Evolutionary conservation across 1,140 invertebrate genomes (phyloP).

Genomic region (Proctacanthus coquilletti): DNA sequence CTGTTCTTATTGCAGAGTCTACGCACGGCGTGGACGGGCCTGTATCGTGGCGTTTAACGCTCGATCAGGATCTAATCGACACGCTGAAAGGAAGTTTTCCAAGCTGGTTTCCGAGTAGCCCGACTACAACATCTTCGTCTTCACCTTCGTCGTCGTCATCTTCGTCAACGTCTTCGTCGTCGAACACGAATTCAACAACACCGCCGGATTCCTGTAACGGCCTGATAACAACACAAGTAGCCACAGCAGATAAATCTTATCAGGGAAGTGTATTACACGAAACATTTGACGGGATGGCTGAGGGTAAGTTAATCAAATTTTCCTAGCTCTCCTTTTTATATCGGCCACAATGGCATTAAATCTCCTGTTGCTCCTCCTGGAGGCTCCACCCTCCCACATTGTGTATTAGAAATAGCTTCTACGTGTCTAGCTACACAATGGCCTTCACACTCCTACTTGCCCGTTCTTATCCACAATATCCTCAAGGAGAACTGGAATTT

Average conservation of each 20-base stretch:
- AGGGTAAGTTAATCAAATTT: constrained; percentile 30
- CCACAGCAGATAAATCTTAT: constrained; percentile 21
- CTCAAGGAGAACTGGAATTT: no score
- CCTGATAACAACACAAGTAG: constrained; percentile 18
- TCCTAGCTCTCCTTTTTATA: not conserved
- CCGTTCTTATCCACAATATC: no score
- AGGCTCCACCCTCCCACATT: no score
- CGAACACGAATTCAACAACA: constrained; percentile 5
- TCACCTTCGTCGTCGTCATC: constrained; percentile 5
- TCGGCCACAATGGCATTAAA: not conserved
- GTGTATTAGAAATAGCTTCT: no score
- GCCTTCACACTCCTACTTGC: no score
- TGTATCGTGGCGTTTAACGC: constrained; percentile 75
- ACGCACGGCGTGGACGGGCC: constrained; percentile 62
- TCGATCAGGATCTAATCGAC: constrained; percentile 78
- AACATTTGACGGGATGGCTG: constrained; percentile 41
- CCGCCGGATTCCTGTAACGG: constrained; percentile 25
- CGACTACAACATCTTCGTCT: constrained; percentile 4
- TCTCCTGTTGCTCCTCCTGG: no score
- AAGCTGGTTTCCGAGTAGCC: constrained; percentile 64
- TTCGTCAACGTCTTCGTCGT: constrained; percentile 2
- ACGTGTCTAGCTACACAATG: no score
- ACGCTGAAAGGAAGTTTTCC: constrained; percentile 79
- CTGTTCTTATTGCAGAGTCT: constrained; percentile 66
- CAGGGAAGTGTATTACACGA: constrained; percentile 26